Evolutionary conservation across 1,140 invertebrate species (phyloP).

Genomic region (Heliothis virescens): DNA sequence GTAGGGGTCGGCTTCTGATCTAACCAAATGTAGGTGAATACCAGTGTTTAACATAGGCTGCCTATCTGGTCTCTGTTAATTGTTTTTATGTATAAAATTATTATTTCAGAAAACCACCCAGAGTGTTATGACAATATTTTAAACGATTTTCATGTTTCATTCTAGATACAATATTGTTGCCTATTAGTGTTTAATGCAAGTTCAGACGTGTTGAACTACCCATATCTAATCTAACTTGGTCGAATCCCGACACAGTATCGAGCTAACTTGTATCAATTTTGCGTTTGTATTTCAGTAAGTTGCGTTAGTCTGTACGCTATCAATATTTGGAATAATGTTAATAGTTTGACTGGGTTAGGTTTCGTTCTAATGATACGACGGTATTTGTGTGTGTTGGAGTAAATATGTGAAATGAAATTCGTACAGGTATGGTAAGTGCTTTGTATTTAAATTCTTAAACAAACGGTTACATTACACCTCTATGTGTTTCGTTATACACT

Average conservation of each 20-base stretch:
- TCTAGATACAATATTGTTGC: neutral
- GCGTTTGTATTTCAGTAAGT: constrained; percentile 42
- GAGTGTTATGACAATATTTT: neutral
- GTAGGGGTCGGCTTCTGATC: no score
- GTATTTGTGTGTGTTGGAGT: neutral
- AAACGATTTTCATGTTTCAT: neutral
- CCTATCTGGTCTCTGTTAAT: no score
- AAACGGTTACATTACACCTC: neutral
- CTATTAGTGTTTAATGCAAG: constrained; percentile 32
- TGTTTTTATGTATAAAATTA: no score
- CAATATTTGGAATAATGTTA: constrained; percentile 24
- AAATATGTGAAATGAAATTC: neutral
- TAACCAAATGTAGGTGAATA: no score
- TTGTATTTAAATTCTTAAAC: neutral
- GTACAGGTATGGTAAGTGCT: neutral
- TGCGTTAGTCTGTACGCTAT: constrained; percentile 22
- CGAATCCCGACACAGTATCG: constrained; percentile 18
- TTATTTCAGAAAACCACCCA: no score
- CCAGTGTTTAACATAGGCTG: no score
- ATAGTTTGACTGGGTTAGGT: constrained; percentile 23
- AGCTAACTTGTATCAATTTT: constrained; percentile 44
- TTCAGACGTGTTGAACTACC: constrained; percentile 29
- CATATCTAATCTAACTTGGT: constrained; percentile 46
- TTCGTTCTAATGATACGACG: no score
- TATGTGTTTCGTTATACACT: neutral